These are phyloP conservation scores for Drosophila mulleri DNA, from an alignment of 2,888 invertebrate genomes.

Conservation along the genomic window DNA sequence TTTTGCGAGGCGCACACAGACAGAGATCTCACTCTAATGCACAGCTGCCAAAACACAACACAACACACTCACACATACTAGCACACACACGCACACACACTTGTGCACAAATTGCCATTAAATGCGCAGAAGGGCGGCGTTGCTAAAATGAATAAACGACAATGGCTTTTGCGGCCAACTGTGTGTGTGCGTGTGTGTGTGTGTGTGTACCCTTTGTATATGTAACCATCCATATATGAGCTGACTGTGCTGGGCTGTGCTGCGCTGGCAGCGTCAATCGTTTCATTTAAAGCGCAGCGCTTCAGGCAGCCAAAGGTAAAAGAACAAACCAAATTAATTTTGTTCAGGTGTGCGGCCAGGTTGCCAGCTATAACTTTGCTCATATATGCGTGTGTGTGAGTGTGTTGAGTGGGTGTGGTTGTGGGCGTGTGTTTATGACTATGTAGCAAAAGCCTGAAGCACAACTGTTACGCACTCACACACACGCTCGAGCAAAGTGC, in stretches of 20 bases:
- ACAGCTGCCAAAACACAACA: slow-evolving; percentile 15
- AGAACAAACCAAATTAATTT: slow-evolving; percentile 79
- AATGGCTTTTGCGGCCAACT: slow-evolving; percentile 64
- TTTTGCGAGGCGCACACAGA: slow-evolving; percentile 41
- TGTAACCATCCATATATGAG: slow-evolving; percentile 36
- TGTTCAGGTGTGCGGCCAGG: slow-evolving; percentile 52
- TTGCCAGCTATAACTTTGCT: slow-evolving; percentile 27
- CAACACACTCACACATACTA: slow-evolving; percentile 6
- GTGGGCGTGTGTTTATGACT: slow-evolving; percentile 49
- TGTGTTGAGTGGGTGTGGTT: slow-evolving; percentile 13
- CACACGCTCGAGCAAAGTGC: slow-evolving; percentile 14
- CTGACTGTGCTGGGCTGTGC: not conserved
- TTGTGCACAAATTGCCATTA: slow-evolving; percentile 72
- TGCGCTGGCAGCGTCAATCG: slow-evolving; percentile 65
- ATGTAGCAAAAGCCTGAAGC: slow-evolving; percentile 43
- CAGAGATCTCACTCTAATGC: slow-evolving; percentile 2
- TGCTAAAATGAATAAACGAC: slow-evolving; percentile 72
- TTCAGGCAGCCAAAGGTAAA: slow-evolving; percentile 57
- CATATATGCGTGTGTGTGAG: slow-evolving; percentile 17
- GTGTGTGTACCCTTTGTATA: slow-evolving; percentile 2
- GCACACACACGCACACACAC: slow-evolving; percentile 17
- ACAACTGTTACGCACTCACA: slow-evolving; percentile 46
- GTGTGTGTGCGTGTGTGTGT: slow-evolving; percentile 24
- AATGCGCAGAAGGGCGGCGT: slow-evolving; percentile 54
- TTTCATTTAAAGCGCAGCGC: slow-evolving; percentile 63